Percentiles rank a stretch among this genome's conserved stretches.
Conservation (phyloP, 92 coral and sea anemone species). For the Meandrina meandrites region DNA sequence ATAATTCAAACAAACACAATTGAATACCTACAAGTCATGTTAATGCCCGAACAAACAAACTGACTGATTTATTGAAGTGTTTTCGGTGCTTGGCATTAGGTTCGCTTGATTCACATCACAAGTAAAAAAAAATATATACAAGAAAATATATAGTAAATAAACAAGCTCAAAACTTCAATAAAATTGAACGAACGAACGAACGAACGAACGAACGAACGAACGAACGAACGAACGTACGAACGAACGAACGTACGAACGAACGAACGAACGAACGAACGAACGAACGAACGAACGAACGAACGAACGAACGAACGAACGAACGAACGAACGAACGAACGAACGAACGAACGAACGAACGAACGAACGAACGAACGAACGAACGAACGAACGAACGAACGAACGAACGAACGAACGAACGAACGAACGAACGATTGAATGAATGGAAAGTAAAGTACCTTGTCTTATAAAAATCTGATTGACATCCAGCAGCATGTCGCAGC, state of each 20-base stretch:
- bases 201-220: not conserved
- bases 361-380: not conserved
- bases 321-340: not conserved
- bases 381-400: not conserved
- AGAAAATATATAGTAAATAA: no score
- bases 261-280: not conserved
- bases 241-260: not conserved
- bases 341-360: not conserved
- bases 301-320: not conserved
- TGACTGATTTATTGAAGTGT: not conserved
- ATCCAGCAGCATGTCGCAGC: conserved; percentile 95
- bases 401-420: no score
- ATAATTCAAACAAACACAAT: not conserved
- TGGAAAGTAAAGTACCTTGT: conserved; percentile 75
- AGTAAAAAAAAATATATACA: not conserved
- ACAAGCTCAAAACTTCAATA: no score
- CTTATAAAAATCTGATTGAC: conserved; percentile 97
- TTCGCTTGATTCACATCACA: not conserved
- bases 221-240: not conserved
- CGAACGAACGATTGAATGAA: no score
- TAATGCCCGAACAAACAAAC: not conserved
- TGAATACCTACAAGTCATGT: not conserved
- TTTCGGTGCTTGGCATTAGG: not conserved
- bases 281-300: not conserved
- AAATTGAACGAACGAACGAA: not conserved